Percentiles rank a stretch among this genome's conserved stretches.
phyloP scores from a whole-genome alignment of 2,113 vertebrate genomes.

The Dicrurus megarhynchus region DNA sequence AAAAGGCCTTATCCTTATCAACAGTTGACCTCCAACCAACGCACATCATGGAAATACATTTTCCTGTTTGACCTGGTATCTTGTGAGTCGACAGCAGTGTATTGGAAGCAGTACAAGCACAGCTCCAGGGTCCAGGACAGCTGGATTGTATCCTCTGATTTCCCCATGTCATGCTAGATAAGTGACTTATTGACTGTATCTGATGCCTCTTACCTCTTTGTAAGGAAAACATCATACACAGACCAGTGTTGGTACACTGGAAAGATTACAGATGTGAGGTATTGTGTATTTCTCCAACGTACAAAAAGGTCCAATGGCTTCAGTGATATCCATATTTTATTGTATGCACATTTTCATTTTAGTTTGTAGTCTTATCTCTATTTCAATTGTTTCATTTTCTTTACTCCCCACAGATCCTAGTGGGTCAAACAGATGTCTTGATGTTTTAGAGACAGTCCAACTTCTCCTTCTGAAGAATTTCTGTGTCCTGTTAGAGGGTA shows the following conservation, averaged over 20 bases:
- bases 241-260: background rate
- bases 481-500: background rate
- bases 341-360: background rate
- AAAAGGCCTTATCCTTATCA: background rate
- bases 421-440: background rate
- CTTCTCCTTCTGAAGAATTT: background rate
- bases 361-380: background rate
- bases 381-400: background rate
- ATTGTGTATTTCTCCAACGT: background rate
- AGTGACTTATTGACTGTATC: background rate
- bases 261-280: background rate
- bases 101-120: background rate
- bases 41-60: background rate
- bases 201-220: background rate
- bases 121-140: background rate
- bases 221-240: background rate
- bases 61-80: background rate
- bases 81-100: background rate
- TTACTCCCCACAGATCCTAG: background rate
- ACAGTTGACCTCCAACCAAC: background rate
- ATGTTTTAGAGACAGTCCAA: background rate
- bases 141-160: background rate
- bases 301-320: background rate
- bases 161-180: background rate
- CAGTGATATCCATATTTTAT: background rate